Conservation (phyloP, 1,140 invertebrate genomes). For the Megalonaias nervosa region DNA sequence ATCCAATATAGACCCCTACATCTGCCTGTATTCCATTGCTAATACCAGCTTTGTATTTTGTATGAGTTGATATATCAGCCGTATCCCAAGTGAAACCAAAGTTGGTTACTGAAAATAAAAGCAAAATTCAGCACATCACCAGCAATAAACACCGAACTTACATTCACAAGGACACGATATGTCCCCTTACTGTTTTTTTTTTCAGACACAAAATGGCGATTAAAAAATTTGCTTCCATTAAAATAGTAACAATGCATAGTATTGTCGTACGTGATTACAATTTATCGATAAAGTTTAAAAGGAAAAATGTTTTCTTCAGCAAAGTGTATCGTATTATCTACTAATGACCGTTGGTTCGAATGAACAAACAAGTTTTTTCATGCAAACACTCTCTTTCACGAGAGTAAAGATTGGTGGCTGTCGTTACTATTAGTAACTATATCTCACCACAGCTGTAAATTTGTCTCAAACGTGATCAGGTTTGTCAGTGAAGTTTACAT, state of each 20-base stretch:
- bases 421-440: no score
- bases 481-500: no score
- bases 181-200: background rate
- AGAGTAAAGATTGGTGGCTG: no score
- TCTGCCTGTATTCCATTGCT: slow-evolving; percentile 88
- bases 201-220: no score
- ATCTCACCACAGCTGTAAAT: no score
- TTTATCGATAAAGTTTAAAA: background rate
- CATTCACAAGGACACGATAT: background rate
- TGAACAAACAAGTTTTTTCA: no score
- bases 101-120: slow-evolving; percentile 83
- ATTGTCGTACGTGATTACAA: background rate
- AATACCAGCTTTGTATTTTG: slow-evolving; percentile 94
- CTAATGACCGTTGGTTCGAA: no score
- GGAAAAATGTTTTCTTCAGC: no score
- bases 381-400: no score
- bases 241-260: background rate
- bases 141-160: background rate
- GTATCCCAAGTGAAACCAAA: slow-evolving; percentile 96
- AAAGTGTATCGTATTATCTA: no score
- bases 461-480: no score
- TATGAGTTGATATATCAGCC: slow-evolving; percentile 84
- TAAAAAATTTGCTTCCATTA: background rate
- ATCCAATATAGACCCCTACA: slow-evolving; percentile 92
- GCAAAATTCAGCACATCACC: background rate